Percentiles rank a stretch among this genome's conserved stretches.
phyloP scores from a whole-genome alignment of 2,888 invertebrate species.

The Odiellus spinosus region DNA sequence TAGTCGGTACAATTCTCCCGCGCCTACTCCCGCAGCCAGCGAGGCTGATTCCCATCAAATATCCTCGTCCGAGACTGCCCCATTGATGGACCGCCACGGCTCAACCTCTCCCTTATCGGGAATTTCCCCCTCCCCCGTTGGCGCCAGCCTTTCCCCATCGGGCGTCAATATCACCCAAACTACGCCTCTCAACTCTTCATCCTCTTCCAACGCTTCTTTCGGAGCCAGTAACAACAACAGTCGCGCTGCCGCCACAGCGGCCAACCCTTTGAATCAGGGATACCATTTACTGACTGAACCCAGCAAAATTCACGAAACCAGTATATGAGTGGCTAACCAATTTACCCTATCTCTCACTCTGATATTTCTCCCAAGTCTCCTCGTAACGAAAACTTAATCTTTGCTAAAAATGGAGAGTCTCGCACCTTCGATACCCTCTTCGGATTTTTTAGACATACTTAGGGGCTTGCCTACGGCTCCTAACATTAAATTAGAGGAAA shows the following conservation, averaged over 20 bases:
- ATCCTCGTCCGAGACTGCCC: not conserved
- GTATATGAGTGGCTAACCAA: slow-evolving; percentile 38
- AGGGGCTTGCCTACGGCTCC: no score
- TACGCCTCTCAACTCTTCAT: slow-evolving; percentile 12
- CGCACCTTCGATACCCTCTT: no score
- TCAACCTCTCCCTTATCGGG: not conserved
- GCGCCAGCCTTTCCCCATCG: slow-evolving; percentile 5
- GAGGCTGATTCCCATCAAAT: not conserved
- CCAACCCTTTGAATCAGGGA: slow-evolving; percentile 17
- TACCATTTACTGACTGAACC: slow-evolving; percentile 19
- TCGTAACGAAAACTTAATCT: no score
- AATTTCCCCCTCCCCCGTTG: slow-evolving; percentile 10
- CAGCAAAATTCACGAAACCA: slow-evolving; percentile 46
- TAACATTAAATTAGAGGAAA: no score
- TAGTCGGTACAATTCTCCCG: not conserved
- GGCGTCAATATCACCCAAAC: slow-evolving; percentile 6
- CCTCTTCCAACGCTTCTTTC: slow-evolving; percentile 11
- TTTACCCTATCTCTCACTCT: not conserved
- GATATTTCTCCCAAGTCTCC: no score
- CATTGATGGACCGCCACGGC: not conserved
- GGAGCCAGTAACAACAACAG: slow-evolving; percentile 3
- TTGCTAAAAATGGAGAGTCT: no score
- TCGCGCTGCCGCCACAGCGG: slow-evolving; percentile 4
- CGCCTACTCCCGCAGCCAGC: not conserved
- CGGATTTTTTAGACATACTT: no score